Conservation (phyloP, 2,113 vertebrate species). For the Corapipo altera region DNA sequence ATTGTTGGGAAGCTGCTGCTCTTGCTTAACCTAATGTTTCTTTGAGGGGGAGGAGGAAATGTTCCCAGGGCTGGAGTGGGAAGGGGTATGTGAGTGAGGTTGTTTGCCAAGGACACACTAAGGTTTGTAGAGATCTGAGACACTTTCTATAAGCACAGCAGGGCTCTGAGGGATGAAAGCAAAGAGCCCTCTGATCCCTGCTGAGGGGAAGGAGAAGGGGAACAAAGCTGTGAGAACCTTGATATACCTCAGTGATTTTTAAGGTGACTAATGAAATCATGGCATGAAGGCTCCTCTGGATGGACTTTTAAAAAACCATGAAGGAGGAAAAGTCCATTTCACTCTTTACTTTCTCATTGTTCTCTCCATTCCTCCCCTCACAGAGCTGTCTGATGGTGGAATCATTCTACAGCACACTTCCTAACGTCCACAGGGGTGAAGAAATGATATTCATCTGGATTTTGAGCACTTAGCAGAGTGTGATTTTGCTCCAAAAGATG, state of each 20-base stretch:
- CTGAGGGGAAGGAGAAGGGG: not conserved
- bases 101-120: not conserved
- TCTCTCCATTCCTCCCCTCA: not conserved
- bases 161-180: not conserved
- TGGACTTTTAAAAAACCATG: not conserved
- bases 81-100: not conserved
- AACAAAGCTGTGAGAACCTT: not conserved
- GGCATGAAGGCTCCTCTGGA: not conserved
- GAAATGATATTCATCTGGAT: not conserved
- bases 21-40: not conserved
- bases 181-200: not conserved
- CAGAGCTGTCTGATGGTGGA: not conserved
- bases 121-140: not conserved
- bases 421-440: not conserved
- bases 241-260: not conserved
- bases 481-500: not conserved
- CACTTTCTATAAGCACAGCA: not conserved
- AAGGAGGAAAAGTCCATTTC: not conserved
- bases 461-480: not conserved
- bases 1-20: not conserved
- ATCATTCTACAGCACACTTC: not conserved
- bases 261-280: not conserved
- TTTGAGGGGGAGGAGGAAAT: not conserved
- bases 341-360: not conserved
- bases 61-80: not conserved